Evolutionary conservation across 2,797 vertebrate genomes (phyloP).

Genomic region (Paguma larvata): DNA sequence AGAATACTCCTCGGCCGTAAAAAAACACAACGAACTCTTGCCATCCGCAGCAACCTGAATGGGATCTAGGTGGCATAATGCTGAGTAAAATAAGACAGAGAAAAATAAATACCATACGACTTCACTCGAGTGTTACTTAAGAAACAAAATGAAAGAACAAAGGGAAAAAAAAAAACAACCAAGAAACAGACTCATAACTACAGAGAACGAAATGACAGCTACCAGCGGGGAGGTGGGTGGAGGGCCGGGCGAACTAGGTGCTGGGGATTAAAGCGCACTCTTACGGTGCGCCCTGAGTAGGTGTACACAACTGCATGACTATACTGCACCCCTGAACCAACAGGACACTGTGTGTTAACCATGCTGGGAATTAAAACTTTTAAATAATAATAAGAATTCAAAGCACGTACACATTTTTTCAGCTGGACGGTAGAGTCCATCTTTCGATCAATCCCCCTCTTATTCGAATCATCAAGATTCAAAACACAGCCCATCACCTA

Average conservation of each 20-base stretch:
- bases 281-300: background rate
- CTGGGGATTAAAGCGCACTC: background rate
- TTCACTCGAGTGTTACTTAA: background rate
- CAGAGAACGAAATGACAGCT: background rate
- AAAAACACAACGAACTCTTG: background rate
- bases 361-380: background rate
- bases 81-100: background rate
- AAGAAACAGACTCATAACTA: background rate
- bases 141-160: background rate
- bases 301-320: background rate
- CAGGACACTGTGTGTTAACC: background rate
- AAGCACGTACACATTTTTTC: constrained; percentile 78
- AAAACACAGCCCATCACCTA: constrained; percentile 79
- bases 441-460: constrained; percentile 82
- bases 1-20: background rate
- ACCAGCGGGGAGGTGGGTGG: background rate
- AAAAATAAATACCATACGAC: background rate
- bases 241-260: background rate
- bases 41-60: background rate
- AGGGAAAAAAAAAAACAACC: background rate
- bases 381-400: constrained; percentile 4
- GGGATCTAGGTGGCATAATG: background rate
- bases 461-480: constrained; percentile 83
- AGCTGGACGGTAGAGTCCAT: constrained; percentile 78
- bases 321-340: background rate